Conservation (phyloP, 2,113 vertebrate species). For the Pterocles gutturalis region DNA sequence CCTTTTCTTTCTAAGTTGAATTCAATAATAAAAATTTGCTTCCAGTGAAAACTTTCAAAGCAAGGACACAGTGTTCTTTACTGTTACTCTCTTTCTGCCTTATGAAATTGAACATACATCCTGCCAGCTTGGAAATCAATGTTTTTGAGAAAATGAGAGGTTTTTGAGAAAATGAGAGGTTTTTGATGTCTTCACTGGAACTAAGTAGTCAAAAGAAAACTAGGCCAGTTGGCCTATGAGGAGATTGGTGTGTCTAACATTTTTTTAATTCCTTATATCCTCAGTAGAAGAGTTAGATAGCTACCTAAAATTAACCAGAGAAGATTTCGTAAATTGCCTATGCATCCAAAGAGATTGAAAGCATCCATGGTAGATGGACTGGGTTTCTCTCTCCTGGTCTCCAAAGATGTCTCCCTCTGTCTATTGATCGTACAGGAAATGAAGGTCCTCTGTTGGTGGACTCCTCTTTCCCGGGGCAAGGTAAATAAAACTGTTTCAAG, state of each 20-base stretch:
- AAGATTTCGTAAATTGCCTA: neutral
- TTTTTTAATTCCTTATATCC: neutral
- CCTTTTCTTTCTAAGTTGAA: neutral
- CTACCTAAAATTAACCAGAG: neutral
- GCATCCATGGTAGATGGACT: neutral
- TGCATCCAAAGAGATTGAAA: neutral
- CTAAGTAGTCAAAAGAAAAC: neutral
- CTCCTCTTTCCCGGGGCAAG: neutral
- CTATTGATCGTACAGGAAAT: neutral
- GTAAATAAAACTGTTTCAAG: neutral
- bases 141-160: neutral
- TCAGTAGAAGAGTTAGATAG: neutral
- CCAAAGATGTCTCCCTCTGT: neutral
- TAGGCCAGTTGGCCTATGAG: neutral
- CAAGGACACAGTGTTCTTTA: neutral
- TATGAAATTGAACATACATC: neutral
- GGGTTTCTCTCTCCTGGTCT: neutral
- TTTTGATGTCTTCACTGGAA: neutral
- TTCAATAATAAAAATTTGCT: neutral
- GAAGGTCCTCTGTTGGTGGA: neutral
- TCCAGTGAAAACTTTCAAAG: conserved; percentile 19
- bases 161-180: neutral
- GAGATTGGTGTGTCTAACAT: neutral
- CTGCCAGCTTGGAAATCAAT: neutral
- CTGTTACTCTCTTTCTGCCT: neutral